These are phyloP conservation scores for Cynopterus brachyotis DNA, from an alignment of 2,113 vertebrate species.

Conservation along the genomic window DNA sequence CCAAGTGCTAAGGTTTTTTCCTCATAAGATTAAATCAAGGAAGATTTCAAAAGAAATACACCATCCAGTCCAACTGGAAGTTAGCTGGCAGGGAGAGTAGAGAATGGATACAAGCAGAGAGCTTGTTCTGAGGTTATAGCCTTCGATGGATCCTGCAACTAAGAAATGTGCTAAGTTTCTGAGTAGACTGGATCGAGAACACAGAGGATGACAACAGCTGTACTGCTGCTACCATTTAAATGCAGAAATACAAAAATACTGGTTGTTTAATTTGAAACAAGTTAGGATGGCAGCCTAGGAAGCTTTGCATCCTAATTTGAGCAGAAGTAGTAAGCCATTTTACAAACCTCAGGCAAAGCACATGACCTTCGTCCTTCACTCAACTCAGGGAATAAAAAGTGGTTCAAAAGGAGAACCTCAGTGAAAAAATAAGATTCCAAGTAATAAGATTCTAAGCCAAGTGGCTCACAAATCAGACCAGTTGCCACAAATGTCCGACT, in stretches of 20 bases:
- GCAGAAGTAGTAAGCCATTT: slow-evolving; percentile 52
- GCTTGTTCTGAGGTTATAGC: neutral
- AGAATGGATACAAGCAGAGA: neutral
- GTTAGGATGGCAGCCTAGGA: neutral
- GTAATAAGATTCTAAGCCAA: slow-evolving; percentile 24
- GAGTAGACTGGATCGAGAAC: neutral
- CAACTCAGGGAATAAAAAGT: slow-evolving; percentile 20
- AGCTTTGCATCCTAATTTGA: slow-evolving; percentile 31
- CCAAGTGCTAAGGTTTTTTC: neutral
- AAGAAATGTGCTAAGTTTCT: slow-evolving; percentile 17
- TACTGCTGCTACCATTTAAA: slow-evolving; percentile 67
- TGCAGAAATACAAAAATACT: slow-evolving; percentile 51
- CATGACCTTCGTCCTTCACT: slow-evolving; percentile 52
- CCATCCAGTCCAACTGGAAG: slow-evolving; percentile 13
- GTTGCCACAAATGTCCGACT: neutral
- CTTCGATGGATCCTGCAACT: neutral
- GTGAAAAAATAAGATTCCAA: slow-evolving; percentile 10
- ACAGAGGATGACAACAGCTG: neutral
- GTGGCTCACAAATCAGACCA: slow-evolving; percentile 14
- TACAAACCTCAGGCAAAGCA: slow-evolving; percentile 62
- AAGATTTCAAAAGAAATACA: slow-evolving; percentile 54
- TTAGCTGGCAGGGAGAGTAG: neutral
- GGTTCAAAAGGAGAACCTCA: slow-evolving; percentile 9
- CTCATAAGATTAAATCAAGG: slow-evolving; percentile 23
- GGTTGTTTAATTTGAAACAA: slow-evolving; percentile 36